These are phyloP conservation scores for Lethenteron reissneri DNA, from an alignment of 2,113 vertebrate species.

Conservation along the genomic window DNA sequence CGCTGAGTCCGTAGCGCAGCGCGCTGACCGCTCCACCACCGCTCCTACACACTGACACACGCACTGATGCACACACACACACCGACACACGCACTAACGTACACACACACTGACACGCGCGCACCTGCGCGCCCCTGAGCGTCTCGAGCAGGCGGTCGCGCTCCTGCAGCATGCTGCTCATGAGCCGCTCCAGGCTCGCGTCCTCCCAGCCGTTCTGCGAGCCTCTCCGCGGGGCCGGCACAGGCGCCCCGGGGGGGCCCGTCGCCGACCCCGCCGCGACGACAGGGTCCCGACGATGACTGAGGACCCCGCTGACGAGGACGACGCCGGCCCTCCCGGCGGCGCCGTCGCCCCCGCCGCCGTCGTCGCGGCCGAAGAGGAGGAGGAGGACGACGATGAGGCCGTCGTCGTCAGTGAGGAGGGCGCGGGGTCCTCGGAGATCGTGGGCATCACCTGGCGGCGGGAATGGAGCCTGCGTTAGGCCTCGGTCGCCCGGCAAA, in stretches of 20 bases:
- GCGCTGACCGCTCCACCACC: too few relatives aligned
- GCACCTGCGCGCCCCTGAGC: background rate
- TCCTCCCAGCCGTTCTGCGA: background rate
- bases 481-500: too few relatives aligned
- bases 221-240: background rate
- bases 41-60: too few relatives aligned
- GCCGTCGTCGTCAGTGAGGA: background rate
- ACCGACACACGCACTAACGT: too few relatives aligned
- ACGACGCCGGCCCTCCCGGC: background rate
- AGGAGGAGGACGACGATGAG: background rate
- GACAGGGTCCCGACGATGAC: background rate
- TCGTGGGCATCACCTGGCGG: constrained; percentile 1
- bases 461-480: too few relatives aligned
- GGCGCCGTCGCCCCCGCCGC: background rate
- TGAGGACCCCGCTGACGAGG: background rate
- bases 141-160: background rate
- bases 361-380: background rate
- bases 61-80: too few relatives aligned
- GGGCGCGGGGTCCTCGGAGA: background rate
- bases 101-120: too few relatives aligned
- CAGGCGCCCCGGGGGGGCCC: background rate
- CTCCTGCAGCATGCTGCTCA: background rate
- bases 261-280: background rate
- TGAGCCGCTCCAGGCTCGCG: background rate
- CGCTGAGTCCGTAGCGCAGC: too few relatives aligned